Base-by-base conservation (phyloP, 2,113 vertebrate genomes). In the Nanorana parkeri region DNA sequence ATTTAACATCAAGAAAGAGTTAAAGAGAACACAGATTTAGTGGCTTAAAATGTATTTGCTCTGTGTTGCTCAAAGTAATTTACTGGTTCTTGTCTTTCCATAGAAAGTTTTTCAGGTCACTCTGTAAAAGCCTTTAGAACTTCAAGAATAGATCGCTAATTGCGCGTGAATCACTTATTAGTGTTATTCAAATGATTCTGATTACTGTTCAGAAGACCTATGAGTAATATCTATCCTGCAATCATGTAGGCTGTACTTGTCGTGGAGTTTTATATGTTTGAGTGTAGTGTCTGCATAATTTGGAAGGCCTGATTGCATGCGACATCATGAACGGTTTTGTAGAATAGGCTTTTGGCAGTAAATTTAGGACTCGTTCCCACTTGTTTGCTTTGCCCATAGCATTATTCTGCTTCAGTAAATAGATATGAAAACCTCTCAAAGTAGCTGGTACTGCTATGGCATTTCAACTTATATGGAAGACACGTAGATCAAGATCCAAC, bases 171-270 rank as follows among this genome's bases (percentile, higher is more conserved):
- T 74, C 28, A 58, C 55, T 74, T 58, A 29, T 74, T 74, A 58
- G 28, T 26, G n/a, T 74, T 74, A 58, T 74, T 74, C 71, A 74
- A 74, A 74, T 74, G 54, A 2, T 74, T 17, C 52, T 74, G 52
- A 58, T 74, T 74, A 58, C 54, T 60, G 11, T 58, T 74, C 71
- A 17, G 10, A 32, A 32, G 52, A 21, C 19, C 71, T 60, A 13
- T 60, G 55, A 58, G 54, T 36, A 29, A 36, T 8, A 29, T 58
- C 28, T 23, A 74, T 58, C 24, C 28, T 36, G 71, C 24, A 74
- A 74, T 74, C 55, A 58, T 74, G 19, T 60, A 32, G 54, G 54
- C 55, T 56, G 71, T 28, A 54, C 68, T 71, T 71, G 68, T 71
- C 68, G 23, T 19, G 47, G 23, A 15, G 23, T 16, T 54, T 71